phyloP scores from a whole-genome alignment of 2,888 invertebrate species.

The Metacarcinus magister region DNA sequence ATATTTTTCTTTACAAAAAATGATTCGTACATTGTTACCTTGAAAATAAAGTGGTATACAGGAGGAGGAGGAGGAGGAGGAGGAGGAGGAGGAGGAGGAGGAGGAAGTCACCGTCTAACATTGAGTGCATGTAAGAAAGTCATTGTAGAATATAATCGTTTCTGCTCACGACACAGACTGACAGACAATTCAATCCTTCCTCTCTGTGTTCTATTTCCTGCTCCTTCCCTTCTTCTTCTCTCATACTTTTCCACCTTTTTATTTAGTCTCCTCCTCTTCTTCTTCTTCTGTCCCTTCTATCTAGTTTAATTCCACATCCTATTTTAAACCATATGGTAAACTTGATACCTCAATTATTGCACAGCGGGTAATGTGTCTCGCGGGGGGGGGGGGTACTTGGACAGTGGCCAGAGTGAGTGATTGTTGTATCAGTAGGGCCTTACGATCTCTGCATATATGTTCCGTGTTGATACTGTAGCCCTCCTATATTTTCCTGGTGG shows the following conservation, averaged over 20 bases:
- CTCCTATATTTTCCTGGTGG: too few species aligned
- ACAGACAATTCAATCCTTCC: neutral
- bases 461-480: too few species aligned
- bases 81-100: constrained; percentile 26
- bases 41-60: neutral
- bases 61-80: constrained; percentile 26
- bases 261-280: neutral
- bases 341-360: too few species aligned
- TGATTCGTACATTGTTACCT: neutral
- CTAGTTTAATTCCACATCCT: neutral
- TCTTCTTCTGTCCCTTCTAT: neutral
- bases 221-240: neutral
- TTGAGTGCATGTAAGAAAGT: neutral
- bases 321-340: too few species aligned
- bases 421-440: too few species aligned
- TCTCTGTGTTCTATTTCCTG: neutral
- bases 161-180: neutral
- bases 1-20: neutral
- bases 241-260: neutral
- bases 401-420: too few species aligned
- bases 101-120: neutral
- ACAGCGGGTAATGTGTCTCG: too few species aligned
- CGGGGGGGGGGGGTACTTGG: too few species aligned
- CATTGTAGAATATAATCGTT: neutral
- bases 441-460: too few species aligned